Percentiles rank a stretch among this genome's conserved stretches.
Conservation (phyloP, 2,113 vertebrate genomes). For the Elaphurus davidianus region DNA sequence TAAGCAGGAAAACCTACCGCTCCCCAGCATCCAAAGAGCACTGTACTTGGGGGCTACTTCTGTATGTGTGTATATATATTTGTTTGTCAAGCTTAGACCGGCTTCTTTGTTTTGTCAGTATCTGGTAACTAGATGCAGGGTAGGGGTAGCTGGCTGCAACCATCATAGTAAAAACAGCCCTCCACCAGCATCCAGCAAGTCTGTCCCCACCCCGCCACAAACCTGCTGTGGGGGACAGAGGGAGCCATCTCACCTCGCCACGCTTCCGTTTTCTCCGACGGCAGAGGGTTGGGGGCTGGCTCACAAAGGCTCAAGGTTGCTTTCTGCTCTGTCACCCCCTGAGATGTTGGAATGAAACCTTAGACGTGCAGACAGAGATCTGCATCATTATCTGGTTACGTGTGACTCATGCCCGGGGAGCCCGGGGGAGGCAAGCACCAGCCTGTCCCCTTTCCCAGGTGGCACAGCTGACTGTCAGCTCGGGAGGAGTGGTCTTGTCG, state of each 20-base stretch:
- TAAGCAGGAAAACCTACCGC: background rate
- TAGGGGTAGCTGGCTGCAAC: background rate
- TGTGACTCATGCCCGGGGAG: slow-evolving; percentile 42
- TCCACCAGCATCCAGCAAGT: background rate
- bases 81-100: background rate
- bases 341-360: slow-evolving; percentile 23
- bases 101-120: background rate
- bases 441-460: slow-evolving; percentile 46
- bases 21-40: background rate
- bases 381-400: slow-evolving; percentile 43
- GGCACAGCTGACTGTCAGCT: slow-evolving; percentile 21
- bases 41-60: background rate
- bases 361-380: background rate
- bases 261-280: accelerated
- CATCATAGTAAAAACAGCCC: background rate
- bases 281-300: background rate
- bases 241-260: background rate
- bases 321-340: background rate
- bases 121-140: background rate
- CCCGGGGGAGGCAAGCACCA: background rate
- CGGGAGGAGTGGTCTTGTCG: background rate
- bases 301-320: background rate
- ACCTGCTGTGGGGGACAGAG: accelerated
- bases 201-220: background rate
- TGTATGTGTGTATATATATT: background rate